These are phyloP conservation scores for Heliothis subflexa DNA, from an alignment of 1,140 invertebrate genomes.

Conservation along the genomic window DNA sequence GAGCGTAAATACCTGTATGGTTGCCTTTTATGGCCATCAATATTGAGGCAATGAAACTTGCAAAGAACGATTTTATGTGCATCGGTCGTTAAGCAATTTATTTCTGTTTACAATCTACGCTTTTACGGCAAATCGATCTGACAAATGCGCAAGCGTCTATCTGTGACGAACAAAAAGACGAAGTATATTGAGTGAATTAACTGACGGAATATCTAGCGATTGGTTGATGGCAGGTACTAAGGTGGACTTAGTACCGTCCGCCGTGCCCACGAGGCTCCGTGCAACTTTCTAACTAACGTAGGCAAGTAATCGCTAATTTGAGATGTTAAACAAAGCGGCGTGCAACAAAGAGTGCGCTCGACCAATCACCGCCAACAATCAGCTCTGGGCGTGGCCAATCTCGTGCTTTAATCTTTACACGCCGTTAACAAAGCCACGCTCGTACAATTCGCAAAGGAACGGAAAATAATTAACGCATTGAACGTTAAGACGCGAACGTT, in stretches of 20 bases:
- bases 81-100: neutral
- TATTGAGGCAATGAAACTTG: constrained; percentile 8
- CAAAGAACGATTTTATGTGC: constrained; percentile 4
- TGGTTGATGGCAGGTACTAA: constrained; percentile 7
- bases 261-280: constrained; percentile 33
- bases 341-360: constrained; percentile 67
- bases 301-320: constrained; percentile 71
- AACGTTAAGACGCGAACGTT: constrained; percentile 55
- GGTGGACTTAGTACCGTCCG: neutral
- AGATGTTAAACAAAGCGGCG: constrained; percentile 72
- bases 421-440: constrained; percentile 66
- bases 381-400: constrained; percentile 69
- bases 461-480: constrained; percentile 75
- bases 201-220: neutral
- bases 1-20: constrained; percentile 24
- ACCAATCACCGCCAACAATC: constrained; percentile 71
- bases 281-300: constrained; percentile 51
- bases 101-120: neutral
- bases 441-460: constrained; percentile 70
- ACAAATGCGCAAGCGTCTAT: constrained; percentile 11
- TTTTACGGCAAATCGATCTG: neutral
- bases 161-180: constrained; percentile 6
- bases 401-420: constrained; percentile 66
- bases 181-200: constrained; percentile 3
- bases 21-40: constrained; percentile 23